Evolutionary conservation across 2,888 invertebrate species (phyloP).

Genomic region (Amphipoea oculea): DNA sequence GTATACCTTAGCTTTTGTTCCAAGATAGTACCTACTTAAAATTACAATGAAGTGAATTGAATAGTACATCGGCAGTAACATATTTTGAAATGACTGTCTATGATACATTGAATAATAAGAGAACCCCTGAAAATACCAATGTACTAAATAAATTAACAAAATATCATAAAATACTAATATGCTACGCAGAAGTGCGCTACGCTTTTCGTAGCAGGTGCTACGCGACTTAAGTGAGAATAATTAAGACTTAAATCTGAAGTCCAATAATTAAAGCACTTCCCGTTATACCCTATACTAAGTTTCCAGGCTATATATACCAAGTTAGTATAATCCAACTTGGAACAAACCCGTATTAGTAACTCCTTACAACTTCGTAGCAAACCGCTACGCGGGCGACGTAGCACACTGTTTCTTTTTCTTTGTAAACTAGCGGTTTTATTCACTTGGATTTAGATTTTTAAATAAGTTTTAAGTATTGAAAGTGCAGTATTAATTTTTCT

Average conservation of each 20-base stretch:
- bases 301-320: slow-evolving; percentile 59
- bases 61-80: background rate
- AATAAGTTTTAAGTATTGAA: slow-evolving; percentile 25
- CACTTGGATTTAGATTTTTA: slow-evolving; percentile 24
- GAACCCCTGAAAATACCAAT: background rate
- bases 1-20: no score
- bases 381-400: slow-evolving; percentile 63
- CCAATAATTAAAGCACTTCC: slow-evolving; percentile 59
- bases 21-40: no score
- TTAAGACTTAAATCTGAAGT: slow-evolving; percentile 50
- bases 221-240: slow-evolving; percentile 42
- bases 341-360: slow-evolving; percentile 69
- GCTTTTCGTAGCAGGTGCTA: slow-evolving; percentile 47
- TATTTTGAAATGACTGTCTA: background rate
- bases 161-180: background rate
- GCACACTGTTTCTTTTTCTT: slow-evolving; percentile 57
- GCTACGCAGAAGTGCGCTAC: slow-evolving; percentile 28
- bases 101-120: no score
- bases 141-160: slow-evolving; percentile 4
- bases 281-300: slow-evolving; percentile 53
- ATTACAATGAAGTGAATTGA: background rate
- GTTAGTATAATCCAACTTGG: slow-evolving; percentile 64
- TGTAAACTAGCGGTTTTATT: slow-evolving; percentile 46
- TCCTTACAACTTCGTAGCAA: slow-evolving; percentile 66
- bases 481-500: background rate